Base-by-base conservation (phyloP, 2,888 invertebrate genomes). In the Temnothorax ravouxi region DNA sequence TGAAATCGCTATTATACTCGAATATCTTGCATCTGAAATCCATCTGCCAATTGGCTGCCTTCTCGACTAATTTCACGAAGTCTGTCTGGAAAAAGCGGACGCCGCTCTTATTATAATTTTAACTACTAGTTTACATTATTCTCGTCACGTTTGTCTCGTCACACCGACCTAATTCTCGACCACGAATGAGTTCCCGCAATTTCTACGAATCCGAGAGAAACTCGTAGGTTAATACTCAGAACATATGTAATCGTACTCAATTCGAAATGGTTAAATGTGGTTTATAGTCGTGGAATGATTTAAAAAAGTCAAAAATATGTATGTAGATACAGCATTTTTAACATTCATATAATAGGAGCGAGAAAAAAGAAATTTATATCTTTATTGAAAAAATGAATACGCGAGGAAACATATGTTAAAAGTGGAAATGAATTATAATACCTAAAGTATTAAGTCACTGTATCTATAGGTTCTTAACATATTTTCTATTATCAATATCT, bases 121-220 rank as follows among this genome's bases (percentile, higher is more conserved):
- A 72, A 80, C 59, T 77, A 44, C 56, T 54, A 67, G 41, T 71
- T 79, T 71, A 34, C 59, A 71, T 25, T 18, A 79, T 79, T 79
- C 79, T 47, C 59, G 79, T 77, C 77, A 77, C 69, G 77, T 77
- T 54, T 44, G 29, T 54, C 54, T 77, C 77, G 54, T 77, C 69
- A 29, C 72, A 72, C 18, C 79, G 72, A 80, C 47, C 72, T 61
- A 79, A 72, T 80, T 80, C 59, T 38, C 21, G 59, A 47, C 38
- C 47, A 44, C 72, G 72, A 80, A 61, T 34, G 72, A 80, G 29
- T 34, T 54, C 25, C 41, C 25, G 41, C 47, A 44, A 69, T 80
- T 72, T 72, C 72, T 47, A 61, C 72, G 72, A 80, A 71, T 80
- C 59, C 47, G 54, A 72, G 47, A 80, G 79, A 72, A 72, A 72